Evolutionary conservation across 1,140 invertebrate species (phyloP).

Genomic region (Cepaea nemoralis): DNA sequence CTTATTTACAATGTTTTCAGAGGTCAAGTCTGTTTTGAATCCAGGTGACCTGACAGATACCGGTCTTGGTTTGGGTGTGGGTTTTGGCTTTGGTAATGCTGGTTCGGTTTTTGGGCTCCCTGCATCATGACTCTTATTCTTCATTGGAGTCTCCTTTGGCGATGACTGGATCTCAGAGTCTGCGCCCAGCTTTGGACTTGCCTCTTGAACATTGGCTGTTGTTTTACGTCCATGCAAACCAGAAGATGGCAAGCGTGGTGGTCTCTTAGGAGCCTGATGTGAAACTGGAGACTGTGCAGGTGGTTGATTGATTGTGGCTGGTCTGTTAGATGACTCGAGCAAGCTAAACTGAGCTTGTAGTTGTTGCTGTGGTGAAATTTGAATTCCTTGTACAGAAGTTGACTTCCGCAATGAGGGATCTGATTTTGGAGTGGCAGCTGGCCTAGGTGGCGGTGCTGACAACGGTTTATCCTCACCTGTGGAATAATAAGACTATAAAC

Average conservation of each 20-base stretch:
- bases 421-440: not conserved
- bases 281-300: not conserved
- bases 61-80: slow-evolving; percentile 5
- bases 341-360: not conserved
- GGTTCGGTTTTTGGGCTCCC: not conserved
- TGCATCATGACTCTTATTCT: not conserved
- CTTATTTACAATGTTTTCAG: too few species aligned
- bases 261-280: not conserved
- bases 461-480: not conserved
- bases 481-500: too few species aligned
- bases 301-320: not conserved
- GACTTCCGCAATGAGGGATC: too few species aligned
- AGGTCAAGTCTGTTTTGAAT: not conserved
- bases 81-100: not conserved
- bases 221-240: not conserved
- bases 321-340: not conserved
- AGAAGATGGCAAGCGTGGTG: not conserved
- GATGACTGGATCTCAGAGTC: not conserved
- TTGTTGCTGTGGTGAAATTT: not conserved
- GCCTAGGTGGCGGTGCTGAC: not conserved
- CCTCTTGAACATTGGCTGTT: not conserved
- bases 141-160: not conserved
- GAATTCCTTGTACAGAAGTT: not conserved
- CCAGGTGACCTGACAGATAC: not conserved
- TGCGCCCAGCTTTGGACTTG: not conserved